These are phyloP conservation scores for Drepanosiphum platanoidis DNA, from an alignment of 2,888 invertebrate genomes.

Conservation along the genomic window DNA sequence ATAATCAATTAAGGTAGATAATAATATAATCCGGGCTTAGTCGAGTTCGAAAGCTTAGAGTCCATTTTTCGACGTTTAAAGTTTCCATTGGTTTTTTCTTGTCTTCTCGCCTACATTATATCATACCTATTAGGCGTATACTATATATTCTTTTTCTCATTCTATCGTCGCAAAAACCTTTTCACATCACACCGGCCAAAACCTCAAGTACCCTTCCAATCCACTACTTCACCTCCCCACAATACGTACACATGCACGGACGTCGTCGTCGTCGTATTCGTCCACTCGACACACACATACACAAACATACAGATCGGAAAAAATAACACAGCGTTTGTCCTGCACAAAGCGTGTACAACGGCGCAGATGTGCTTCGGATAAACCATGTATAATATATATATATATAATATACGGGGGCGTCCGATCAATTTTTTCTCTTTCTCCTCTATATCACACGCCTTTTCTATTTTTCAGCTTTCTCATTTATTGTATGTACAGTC, in stretches of 20 bases:
- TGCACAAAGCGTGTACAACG: slow-evolving; percentile 42
- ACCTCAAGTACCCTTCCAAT: slow-evolving; percentile 35
- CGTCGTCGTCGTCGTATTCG: too few relatives aligned
- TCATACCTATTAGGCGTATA: not conserved
- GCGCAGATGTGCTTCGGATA: slow-evolving; percentile 47
- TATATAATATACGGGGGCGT: not conserved
- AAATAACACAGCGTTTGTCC: slow-evolving; percentile 43
- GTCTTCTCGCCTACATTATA: not conserved
- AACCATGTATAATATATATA: not conserved
- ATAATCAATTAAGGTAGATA: too few relatives aligned
- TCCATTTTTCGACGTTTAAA: not conserved
- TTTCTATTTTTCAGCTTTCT: not conserved
- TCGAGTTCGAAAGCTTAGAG: too few relatives aligned
- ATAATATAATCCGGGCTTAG: too few relatives aligned
- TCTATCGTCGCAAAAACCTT: slow-evolving; percentile 35
- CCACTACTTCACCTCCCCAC: not conserved
- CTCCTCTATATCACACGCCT: not conserved
- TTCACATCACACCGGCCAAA: slow-evolving; percentile 38
- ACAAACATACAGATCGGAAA: slow-evolving; percentile 13
- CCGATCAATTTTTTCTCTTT: slow-evolving; percentile 19
- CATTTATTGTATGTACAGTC: too few relatives aligned
- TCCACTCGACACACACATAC: not conserved
- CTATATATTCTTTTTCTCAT: not conserved
- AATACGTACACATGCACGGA: too few relatives aligned
- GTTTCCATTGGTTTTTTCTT: not conserved